phyloP scores from a whole-genome alignment of 92 coral and sea anemone species.

The Parazoanthus atlanticus region DNA sequence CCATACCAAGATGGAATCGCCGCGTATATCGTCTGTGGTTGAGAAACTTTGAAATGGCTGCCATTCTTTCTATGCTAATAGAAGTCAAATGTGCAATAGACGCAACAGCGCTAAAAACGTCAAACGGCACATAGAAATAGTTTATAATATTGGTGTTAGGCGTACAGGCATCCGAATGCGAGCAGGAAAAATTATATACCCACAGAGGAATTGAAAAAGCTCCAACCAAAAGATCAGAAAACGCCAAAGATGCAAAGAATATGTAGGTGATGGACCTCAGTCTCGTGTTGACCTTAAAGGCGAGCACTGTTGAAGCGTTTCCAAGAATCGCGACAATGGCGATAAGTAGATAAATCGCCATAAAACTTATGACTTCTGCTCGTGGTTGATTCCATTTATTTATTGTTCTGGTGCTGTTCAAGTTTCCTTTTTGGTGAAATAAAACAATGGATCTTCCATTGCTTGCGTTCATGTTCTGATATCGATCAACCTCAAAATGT shows the following conservation, averaged over 20 bases:
- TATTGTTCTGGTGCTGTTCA: not conserved
- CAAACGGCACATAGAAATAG: slow-evolving; percentile 50
- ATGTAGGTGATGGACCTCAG: slow-evolving; percentile 23
- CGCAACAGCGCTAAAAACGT: slow-evolving; percentile 72
- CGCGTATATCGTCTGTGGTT: slow-evolving; percentile 8
- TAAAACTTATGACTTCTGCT: not conserved
- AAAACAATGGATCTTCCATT: not conserved
- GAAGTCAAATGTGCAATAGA: slow-evolving; percentile 67
- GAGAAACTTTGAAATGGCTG: slow-evolving; percentile 50
- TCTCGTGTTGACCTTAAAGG: slow-evolving; percentile 39
- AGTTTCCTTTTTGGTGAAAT: not conserved
- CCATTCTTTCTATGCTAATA: slow-evolving; percentile 64
- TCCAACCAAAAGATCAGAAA: slow-evolving; percentile 46
- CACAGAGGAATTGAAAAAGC: slow-evolving; percentile 42
- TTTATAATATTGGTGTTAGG: not conserved
- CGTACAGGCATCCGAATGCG: not conserved
- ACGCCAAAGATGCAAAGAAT: slow-evolving; percentile 46
- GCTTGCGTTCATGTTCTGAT: not conserved
- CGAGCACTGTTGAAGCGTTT: slow-evolving; percentile 37
- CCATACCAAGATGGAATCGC: slow-evolving; percentile 48
- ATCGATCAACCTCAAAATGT: not conserved
- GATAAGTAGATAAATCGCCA: slow-evolving; percentile 22
- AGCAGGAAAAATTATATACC: slow-evolving; percentile 9
- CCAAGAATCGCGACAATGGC: slow-evolving; percentile 32
- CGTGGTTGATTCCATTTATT: not conserved